Conservation (phyloP, 2,888 invertebrate genomes). For the Tenthredo distinguenda region DNA sequence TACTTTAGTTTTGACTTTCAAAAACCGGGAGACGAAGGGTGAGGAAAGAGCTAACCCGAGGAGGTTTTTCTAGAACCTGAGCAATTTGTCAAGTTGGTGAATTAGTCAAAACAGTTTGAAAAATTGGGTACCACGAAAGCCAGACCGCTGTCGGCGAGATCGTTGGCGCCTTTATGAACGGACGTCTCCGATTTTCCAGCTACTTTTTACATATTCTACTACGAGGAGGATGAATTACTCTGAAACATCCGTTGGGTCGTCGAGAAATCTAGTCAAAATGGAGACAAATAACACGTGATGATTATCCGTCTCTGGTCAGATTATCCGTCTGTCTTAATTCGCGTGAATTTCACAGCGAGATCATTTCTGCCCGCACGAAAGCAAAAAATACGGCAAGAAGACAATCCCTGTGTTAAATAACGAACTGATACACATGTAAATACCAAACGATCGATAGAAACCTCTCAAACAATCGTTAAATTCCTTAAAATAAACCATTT, state of each 20-base stretch:
- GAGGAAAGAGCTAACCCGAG: neutral
- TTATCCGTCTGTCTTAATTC: constrained; percentile 8
- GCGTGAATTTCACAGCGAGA: constrained; percentile 1
- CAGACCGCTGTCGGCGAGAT: constrained; percentile 43
- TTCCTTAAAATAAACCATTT: constrained; percentile 33
- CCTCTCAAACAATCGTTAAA: constrained; percentile 16
- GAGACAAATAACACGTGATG: constrained; percentile 48
- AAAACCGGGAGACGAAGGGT: constrained; percentile 9
- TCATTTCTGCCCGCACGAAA: neutral
- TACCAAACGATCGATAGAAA: neutral
- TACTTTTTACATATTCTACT: neutral
- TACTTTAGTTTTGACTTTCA: constrained; percentile 34
- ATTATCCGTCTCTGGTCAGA: constrained; percentile 24
- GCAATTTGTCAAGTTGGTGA: constrained; percentile 45
- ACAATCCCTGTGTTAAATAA: neutral
- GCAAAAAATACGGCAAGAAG: neutral
- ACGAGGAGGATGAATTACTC: constrained; percentile 38
- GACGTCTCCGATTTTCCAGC: constrained; percentile 36
- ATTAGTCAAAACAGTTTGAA: constrained; percentile 50
- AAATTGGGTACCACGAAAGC: constrained; percentile 33
- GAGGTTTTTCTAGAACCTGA: constrained; percentile 17
- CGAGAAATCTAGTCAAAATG: constrained; percentile 37
- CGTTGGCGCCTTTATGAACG: constrained; percentile 33
- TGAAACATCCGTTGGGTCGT: constrained; percentile 1
- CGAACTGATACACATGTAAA: neutral